Conservation (phyloP, 2,797 vertebrate genomes). For the Tolypeutes matacus region DNA sequence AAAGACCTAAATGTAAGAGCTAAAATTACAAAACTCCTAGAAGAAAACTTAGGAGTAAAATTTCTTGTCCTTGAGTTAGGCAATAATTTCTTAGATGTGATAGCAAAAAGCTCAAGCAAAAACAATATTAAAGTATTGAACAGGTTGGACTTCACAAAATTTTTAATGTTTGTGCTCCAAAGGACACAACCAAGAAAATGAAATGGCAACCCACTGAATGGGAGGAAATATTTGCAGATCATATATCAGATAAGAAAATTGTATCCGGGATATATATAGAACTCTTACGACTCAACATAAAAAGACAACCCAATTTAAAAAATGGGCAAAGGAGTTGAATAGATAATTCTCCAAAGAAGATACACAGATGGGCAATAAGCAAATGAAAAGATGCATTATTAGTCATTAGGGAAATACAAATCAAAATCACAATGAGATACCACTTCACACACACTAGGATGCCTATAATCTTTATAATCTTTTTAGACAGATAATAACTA, state of each 20-base stretch:
- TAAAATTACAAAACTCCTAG: not conserved
- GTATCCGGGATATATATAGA: not conserved
- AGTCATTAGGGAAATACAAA: not conserved
- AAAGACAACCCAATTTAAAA: not conserved
- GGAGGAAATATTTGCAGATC: slow-evolving; percentile 7
- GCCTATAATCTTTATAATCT: not conserved
- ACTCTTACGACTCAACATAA: not conserved
- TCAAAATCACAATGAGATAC: not conserved
- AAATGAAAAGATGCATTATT: not conserved
- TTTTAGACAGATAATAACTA: not conserved
- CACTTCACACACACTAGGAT: not conserved
- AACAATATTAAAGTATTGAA: not conserved
- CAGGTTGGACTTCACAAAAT: not conserved
- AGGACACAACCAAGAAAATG: not conserved
- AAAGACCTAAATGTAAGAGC: not conserved
- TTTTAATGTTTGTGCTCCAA: not conserved
- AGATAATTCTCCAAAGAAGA: slow-evolving; percentile 14
- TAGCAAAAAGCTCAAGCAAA: not conserved
- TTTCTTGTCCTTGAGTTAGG: not conserved
- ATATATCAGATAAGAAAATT: not conserved
- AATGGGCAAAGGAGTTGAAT: not conserved
- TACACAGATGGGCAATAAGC: not conserved
- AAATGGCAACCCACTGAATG: not conserved
- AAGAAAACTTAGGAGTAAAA: not conserved
- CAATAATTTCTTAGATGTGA: slow-evolving; percentile 2